phyloP scores from a whole-genome alignment of 2,797 vertebrate species.

The Fistularia commersonii region DNA sequence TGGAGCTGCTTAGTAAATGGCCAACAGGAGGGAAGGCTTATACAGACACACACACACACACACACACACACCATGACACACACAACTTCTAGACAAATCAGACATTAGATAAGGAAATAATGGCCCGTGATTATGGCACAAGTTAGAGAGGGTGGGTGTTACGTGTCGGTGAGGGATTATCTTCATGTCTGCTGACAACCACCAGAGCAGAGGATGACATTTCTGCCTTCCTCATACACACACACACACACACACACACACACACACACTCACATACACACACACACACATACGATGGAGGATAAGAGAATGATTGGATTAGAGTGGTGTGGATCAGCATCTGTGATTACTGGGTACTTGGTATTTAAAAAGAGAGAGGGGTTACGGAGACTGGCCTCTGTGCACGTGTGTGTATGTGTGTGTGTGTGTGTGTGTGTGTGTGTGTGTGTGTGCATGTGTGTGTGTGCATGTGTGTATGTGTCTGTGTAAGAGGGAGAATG shows the following conservation, averaged over 20 bases:
- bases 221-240: neutral
- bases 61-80: too few relatives aligned
- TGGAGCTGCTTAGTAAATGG: slow-evolving; percentile 21
- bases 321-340: slow-evolving; percentile 24
- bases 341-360: slow-evolving; percentile 35
- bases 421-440: slow-evolving; percentile 1
- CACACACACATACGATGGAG: too few relatives aligned
- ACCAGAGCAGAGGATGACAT: slow-evolving; percentile 18
- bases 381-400: slow-evolving; percentile 2
- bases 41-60: slow-evolving; percentile 4
- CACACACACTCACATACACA: neutral
- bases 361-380: slow-evolving; percentile 22
- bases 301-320: slow-evolving; percentile 27
- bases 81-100: slow-evolving; percentile 7
- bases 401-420: neutral
- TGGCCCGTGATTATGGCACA: slow-evolving; percentile 1
- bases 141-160: slow-evolving; percentile 4
- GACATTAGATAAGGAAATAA: slow-evolving; percentile 10
- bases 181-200: slow-evolving; percentile 18
- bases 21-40: slow-evolving; percentile 4
- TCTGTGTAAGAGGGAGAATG: neutral
- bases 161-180: neutral
- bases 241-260: slow-evolving; percentile 4
- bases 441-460: neutral
- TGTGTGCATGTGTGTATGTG: neutral